Conservation (phyloP, 2,113 vertebrate species). For the Ciconia maguari region DNA sequence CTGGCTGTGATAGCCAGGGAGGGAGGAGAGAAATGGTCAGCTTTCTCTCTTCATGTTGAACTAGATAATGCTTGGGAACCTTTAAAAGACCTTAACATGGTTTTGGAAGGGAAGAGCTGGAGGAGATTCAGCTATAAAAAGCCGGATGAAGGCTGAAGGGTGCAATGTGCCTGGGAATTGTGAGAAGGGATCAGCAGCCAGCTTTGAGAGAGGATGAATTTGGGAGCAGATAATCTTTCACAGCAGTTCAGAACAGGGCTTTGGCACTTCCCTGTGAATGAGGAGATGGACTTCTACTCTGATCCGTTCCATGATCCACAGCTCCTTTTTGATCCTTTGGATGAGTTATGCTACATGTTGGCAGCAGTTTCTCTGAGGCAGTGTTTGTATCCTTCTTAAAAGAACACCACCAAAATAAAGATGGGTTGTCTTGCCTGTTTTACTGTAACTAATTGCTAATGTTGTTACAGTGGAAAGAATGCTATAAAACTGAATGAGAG, state of each 20-base stretch:
- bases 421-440: background rate
- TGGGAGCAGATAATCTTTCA: background rate
- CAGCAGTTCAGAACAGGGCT: background rate
- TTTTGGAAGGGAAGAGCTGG: conserved; percentile 13
- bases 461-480: background rate
- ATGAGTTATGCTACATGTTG: background rate
- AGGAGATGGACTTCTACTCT: background rate
- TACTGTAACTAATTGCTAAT: background rate
- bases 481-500: background rate
- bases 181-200: background rate
- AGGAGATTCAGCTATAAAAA: background rate
- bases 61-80: background rate
- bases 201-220: background rate
- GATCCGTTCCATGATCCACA: background rate
- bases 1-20: conserved; percentile 18
- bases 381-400: background rate
- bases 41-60: background rate
- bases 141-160: background rate
- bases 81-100: background rate
- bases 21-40: background rate
- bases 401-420: background rate
- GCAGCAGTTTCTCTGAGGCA: background rate
- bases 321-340: background rate
- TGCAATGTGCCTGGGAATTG: background rate
- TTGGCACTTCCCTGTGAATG: background rate